Evolutionary conservation across 2,113 vertebrate species (phyloP).

Genomic region (Ploceus nigricollis): DNA sequence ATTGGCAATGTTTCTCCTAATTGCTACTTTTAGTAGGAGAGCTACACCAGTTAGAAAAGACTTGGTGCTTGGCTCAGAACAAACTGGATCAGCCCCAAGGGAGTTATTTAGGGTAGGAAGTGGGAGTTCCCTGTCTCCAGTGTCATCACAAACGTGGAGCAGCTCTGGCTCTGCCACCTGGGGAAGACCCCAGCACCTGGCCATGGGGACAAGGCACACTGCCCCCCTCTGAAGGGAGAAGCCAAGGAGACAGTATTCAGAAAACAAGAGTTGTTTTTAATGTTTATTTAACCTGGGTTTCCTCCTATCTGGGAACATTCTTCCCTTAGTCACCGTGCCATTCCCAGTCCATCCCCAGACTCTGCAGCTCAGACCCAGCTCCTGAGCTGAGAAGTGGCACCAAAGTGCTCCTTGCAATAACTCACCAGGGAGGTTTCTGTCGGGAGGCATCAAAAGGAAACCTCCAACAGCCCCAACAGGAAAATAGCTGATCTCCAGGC

Average conservation of each 20-base stretch:
- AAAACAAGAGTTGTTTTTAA: background rate
- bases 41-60: background rate
- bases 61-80: background rate
- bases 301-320: background rate
- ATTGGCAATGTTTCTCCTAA: conserved; percentile 33
- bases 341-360: background rate
- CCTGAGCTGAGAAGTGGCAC: background rate
- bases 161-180: background rate
- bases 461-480: background rate
- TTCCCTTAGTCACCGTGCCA: background rate
- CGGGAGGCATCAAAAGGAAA: conserved; percentile 35
- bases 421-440: background rate
- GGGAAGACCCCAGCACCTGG: background rate
- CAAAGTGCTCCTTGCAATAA: background rate
- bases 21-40: background rate
- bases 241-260: background rate
- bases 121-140: background rate
- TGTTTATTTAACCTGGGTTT: background rate
- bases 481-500: conserved; percentile 3
- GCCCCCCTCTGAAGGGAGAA: background rate
- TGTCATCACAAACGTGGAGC: background rate
- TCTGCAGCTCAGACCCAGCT: background rate
- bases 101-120: background rate
- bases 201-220: background rate
- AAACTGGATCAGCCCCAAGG: background rate